Evolutionary conservation across 2,797 vertebrate species (phyloP).

Genomic region (Sphenodon punctatus): DNA sequence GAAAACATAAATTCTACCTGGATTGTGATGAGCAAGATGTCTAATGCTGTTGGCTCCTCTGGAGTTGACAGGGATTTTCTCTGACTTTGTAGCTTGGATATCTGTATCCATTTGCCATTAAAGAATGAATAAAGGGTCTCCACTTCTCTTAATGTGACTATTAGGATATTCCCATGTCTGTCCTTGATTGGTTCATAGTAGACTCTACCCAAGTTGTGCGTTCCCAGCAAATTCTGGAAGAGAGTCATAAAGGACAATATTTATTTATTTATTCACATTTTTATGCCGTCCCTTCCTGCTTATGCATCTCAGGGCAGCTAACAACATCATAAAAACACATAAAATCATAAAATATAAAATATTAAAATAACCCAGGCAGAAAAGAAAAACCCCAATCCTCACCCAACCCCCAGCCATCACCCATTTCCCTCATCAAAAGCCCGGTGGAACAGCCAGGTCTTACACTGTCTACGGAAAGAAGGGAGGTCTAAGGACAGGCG

Average conservation of each 20-base stretch:
- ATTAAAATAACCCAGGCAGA: no score
- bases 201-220: slow-evolving; percentile 92
- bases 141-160: slow-evolving; percentile 90
- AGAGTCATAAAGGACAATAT: slow-evolving; percentile 28
- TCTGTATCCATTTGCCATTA: slow-evolving; percentile 94
- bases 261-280: no score
- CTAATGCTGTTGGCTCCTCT: slow-evolving; percentile 94
- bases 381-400: no score
- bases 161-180: slow-evolving; percentile 92
- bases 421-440: no score
- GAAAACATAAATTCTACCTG: slow-evolving; percentile 81
- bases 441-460: no score
- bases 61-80: slow-evolving; percentile 97
- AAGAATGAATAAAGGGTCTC: slow-evolving; percentile 91
- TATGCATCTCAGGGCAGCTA: no score
- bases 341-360: no score
- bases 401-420: no score
- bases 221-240: slow-evolving; percentile 91
- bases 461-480: no score
- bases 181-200: slow-evolving; percentile 98
- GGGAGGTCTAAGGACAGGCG: no score
- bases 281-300: no score
- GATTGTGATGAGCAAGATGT: slow-evolving; percentile 95
- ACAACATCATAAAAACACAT: no score
- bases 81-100: slow-evolving; percentile 96